Base-by-base conservation (phyloP, 2,888 invertebrate species). In the Dione vanillae region DNA sequence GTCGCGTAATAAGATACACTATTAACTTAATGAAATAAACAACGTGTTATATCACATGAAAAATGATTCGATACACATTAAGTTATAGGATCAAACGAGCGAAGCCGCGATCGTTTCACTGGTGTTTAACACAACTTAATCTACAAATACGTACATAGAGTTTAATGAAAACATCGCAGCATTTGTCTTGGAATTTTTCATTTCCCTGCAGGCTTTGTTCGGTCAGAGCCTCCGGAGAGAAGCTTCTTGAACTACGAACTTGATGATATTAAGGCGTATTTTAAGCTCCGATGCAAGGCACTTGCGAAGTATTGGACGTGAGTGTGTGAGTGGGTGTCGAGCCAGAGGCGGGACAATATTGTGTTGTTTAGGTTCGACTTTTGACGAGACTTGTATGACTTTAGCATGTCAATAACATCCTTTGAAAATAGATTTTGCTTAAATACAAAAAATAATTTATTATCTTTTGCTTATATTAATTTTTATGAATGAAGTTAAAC, bases 111-210 rank as follows among this genome's bases (percentile, higher is more conserved):
- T 3, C 27, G 27, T 2, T 3, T 27, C 27, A 5, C 27, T 27
- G 5, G 27, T 27, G 2, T 27, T 5, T 27, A 27, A 27, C 5
- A 27, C 12, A 37, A 41, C 9, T 41, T 51, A 27, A 52, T 37
- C n/a, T 51, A 41, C 27, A 45, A 40, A 56, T 45, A 66, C 16
- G 14, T 56, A 67, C n/a, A 54, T 43, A 62, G 19, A 54, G 37
- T 43, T 52, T 65, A 67, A 73, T 73, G 67, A 70, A 67, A 68
- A 68, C 65, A 59, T 70, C 37, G 65, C 27, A 54, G 62, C 71
- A 73, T 76, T 78, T 78, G 78, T 79, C 80, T 80, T 70, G 80
- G 78, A 79, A 80, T 81, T 82, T 83, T 84, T 84, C 82, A 84
- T 83, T 84, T 84, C 83, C 82, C 74, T 52, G 69, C 64, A 65